Conservation (phyloP, 2,888 invertebrate species). For the Lithophane semibrunnea region DNA sequence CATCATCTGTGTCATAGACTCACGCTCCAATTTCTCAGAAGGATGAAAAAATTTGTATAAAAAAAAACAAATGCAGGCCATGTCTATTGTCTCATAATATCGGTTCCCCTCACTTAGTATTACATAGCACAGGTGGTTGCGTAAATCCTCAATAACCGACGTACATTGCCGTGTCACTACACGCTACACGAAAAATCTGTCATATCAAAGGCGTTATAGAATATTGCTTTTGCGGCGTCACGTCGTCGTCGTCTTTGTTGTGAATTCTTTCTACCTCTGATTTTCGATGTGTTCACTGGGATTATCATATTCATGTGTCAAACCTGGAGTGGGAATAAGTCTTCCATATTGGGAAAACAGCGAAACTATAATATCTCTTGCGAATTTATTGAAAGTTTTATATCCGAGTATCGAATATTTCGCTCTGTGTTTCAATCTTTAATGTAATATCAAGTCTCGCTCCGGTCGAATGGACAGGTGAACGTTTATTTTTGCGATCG, state of each 20-base stretch:
- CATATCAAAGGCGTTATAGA: slow-evolving; percentile 68
- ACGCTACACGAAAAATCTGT: slow-evolving; percentile 67
- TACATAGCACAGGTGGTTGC: slow-evolving; percentile 64
- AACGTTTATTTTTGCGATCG: slow-evolving; percentile 69
- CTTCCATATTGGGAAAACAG: slow-evolving; percentile 67
- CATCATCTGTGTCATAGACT: slow-evolving; percentile 56
- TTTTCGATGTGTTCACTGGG: slow-evolving; percentile 68
- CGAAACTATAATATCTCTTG: slow-evolving; percentile 50
- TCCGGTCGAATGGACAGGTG: slow-evolving; percentile 61
- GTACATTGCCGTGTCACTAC: slow-evolving; percentile 69
- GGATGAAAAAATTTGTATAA: slow-evolving; percentile 70
- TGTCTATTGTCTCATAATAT: slow-evolving; percentile 67
- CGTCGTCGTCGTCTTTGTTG: slow-evolving; percentile 64
- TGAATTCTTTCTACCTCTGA: slow-evolving; percentile 69
- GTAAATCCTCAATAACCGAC: slow-evolving; percentile 69
- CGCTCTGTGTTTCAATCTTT: slow-evolving; percentile 53
- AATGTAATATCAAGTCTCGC: slow-evolving; percentile 53
- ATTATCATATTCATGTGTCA: slow-evolving; percentile 77
- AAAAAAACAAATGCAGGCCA: slow-evolving; percentile 62
- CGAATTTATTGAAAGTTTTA: slow-evolving; percentile 47
- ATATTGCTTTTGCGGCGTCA: slow-evolving; percentile 69
- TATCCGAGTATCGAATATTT: slow-evolving; percentile 34
- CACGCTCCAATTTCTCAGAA: slow-evolving; percentile 67
- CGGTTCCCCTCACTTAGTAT: slow-evolving; percentile 34
- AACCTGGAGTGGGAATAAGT: slow-evolving; percentile 63